Base-by-base conservation (phyloP, 2,888 invertebrate genomes). In the Meta bourneti region DNA sequence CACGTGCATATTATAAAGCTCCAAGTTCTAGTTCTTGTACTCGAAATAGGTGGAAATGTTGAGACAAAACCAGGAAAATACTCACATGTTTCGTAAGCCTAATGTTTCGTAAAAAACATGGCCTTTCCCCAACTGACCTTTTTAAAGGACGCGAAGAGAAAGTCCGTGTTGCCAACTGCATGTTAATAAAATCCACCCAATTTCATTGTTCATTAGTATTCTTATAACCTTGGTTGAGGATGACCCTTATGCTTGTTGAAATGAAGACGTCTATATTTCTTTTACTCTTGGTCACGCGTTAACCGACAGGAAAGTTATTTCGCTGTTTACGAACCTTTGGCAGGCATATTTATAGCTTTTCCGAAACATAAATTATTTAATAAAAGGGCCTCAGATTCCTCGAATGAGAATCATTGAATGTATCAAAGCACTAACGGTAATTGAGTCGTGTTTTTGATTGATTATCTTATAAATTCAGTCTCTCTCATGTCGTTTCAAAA, bases 51-150 rank as follows among this genome's bases (percentile, higher is more conserved):
- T 61, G 61, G 4, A 61, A 61, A 9, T 0, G 61, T 16, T 34
- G 34, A 34, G 34, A 9, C 16, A 61, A 61, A 61, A 61, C 11
- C 61, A 61, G 61, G 7, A 61, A 20, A 9, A 34, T 19, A 79
- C 9, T 13, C 79, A 34, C 77, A 51, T 19, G 52, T 79, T 79
- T 54, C 79, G 34, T 61, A 79, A 79, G 61, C 16, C 13, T 72
- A 83, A 72, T 34, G n/a, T 52, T 79, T 79, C 79, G 79, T 9
- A 79, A 79, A 52, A 79, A n/a, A 48, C 51, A 19, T n/a, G 87
- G 54, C 87, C 87, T 87, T 87, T 52, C 20, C 19, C 54, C 72
- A 16, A 72, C 52, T 74, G 72, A 81, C 80, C 88, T 88, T 88
- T 52, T 88, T 9, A 20, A 51, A 71, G 13, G 69, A 79, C 9